phyloP scores from a whole-genome alignment of 1,140 invertebrate genomes.

The Conus ventricosus region DNA sequence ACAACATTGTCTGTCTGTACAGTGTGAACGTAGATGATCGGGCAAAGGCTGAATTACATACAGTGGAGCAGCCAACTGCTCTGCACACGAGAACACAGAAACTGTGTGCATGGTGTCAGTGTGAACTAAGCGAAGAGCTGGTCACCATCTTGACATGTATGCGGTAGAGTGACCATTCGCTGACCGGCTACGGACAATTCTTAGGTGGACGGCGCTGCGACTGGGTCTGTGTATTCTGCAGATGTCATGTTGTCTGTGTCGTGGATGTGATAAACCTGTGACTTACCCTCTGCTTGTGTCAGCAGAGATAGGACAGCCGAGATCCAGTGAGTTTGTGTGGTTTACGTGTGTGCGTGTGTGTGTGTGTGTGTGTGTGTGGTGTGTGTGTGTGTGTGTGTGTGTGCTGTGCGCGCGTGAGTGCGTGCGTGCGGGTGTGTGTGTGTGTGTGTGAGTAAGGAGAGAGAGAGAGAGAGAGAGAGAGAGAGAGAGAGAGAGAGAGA shows the following conservation, averaged over 20 bases:
- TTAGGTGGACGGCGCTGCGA: background rate
- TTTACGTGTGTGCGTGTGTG: background rate
- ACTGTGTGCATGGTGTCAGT: no score
- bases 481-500: no score
- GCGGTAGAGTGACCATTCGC: no score
- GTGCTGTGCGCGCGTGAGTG: background rate
- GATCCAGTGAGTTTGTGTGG: background rate
- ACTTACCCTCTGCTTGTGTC: background rate
- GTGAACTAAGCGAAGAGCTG: no score
- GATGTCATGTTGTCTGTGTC: background rate
- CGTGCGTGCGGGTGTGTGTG: background rate
- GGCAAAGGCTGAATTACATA: no score
- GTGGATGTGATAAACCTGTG: background rate
- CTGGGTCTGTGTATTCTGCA: background rate
- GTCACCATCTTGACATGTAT: no score
- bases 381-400: background rate
- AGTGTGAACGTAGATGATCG: no score
- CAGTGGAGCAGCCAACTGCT: no score
- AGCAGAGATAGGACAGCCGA: background rate
- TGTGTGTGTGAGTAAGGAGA: background rate
- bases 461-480: no score
- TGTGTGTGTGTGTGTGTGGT: background rate
- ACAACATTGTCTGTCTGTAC: no score
- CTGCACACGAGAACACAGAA: no score
- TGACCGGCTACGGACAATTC: no score